Percentiles rank a stretch among this genome's conserved stretches.
Conservation (phyloP, 2,113 vertebrate genomes). For the Morone chrysops region DNA sequence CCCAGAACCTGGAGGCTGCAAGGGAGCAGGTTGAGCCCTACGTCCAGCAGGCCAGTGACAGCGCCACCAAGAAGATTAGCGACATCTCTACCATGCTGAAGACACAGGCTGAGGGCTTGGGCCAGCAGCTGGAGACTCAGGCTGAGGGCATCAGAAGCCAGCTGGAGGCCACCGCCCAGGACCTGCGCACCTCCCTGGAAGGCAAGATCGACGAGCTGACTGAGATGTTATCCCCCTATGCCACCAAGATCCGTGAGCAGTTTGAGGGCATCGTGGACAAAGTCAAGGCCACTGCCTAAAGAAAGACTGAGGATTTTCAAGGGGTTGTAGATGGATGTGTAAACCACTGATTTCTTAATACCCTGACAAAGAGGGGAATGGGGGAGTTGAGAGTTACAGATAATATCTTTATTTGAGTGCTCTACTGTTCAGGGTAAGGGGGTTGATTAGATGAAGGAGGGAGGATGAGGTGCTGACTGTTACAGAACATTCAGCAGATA, state of each 20-base stretch:
- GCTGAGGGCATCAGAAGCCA: conserved; percentile 76
- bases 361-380: conserved; percentile 20
- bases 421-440: conserved; percentile 41
- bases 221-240: conserved; percentile 75
- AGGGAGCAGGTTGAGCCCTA: conserved; percentile 78
- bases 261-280: conserved; percentile 78
- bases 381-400: conserved; percentile 63
- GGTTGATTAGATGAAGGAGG: conserved; percentile 22
- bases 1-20: conserved; percentile 75
- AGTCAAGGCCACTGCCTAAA: conserved; percentile 71
- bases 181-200: conserved; percentile 78
- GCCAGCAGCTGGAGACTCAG: conserved; percentile 77
- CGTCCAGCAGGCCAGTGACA: conserved; percentile 69
- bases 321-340: conserved; percentile 32
- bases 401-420: conserved; percentile 49
- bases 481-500: not conserved
- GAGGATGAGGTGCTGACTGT: conserved; percentile 15
- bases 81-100: conserved; percentile 75
- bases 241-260: conserved; percentile 80
- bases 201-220: conserved; percentile 80
- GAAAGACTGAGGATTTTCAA: conserved; percentile 38
- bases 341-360: conserved; percentile 49
- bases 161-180: conserved; percentile 78
- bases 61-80: conserved; percentile 71
- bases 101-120: conserved; percentile 77